Conservation (phyloP, 2,113 vertebrate genomes). For the Sialia sialis region DNA sequence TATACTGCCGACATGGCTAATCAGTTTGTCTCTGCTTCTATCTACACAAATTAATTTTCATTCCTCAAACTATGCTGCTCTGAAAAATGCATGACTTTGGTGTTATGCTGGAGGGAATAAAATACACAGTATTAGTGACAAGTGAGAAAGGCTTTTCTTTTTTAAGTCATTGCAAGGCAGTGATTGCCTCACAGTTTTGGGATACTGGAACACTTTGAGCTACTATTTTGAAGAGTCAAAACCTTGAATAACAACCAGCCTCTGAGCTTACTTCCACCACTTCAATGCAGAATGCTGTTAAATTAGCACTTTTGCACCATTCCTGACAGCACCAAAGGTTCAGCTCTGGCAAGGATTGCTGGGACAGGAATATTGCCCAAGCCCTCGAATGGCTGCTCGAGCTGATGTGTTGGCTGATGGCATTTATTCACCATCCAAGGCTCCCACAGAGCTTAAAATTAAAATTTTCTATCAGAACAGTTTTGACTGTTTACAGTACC, state of each 20-base stretch:
- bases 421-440: background rate
- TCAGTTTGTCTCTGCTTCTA: background rate
- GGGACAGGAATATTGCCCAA: background rate
- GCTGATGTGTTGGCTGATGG: background rate
- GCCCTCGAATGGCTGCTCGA: accelerated
- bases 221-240: background rate
- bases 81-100: background rate
- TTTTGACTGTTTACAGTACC: background rate
- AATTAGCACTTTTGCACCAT: background rate
- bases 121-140: background rate
- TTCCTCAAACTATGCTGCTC: background rate
- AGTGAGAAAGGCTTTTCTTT: background rate
- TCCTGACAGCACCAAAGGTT: background rate
- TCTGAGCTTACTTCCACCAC: background rate
- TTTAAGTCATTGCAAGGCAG: background rate
- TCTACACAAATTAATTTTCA: background rate
- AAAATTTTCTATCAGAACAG: background rate
- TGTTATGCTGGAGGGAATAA: background rate
- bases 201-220: background rate
- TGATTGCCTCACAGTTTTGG: background rate
- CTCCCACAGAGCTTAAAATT: background rate
- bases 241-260: background rate
- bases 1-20: background rate
- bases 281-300: background rate
- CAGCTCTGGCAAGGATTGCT: background rate